These are phyloP conservation scores for Synanthedon andrenaeformis DNA, from an alignment of 2,888 invertebrate genomes.

Conservation along the genomic window DNA sequence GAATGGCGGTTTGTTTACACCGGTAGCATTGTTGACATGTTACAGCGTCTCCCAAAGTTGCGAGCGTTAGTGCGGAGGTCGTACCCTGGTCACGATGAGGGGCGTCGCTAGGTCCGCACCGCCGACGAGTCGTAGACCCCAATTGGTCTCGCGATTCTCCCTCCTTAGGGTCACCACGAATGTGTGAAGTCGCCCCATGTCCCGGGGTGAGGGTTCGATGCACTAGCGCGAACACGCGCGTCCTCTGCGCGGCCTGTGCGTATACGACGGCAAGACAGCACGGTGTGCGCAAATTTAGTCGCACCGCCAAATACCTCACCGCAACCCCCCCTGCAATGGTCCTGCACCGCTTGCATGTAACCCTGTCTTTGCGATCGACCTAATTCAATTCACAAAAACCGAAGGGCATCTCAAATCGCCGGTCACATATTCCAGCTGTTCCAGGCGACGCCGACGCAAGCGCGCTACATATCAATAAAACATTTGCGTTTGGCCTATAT, in stretches of 20 bases:
- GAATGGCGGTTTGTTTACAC: slow-evolving; percentile 44
- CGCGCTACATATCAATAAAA: slow-evolving; percentile 20
- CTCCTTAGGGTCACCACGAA: slow-evolving; percentile 80
- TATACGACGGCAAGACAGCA: slow-evolving; percentile 52
- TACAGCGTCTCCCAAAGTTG: slow-evolving; percentile 3
- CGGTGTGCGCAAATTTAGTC: slow-evolving; percentile 59
- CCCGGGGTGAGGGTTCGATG: slow-evolving; percentile 17
- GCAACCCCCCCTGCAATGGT: slow-evolving; percentile 23
- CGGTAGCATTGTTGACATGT: slow-evolving; percentile 20
- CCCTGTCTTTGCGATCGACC: slow-evolving; percentile 58
- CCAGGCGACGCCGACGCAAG: slow-evolving; percentile 6
- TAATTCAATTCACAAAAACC: slow-evolving; percentile 53
- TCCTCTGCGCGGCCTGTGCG: slow-evolving; percentile 34
- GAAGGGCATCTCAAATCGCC: slow-evolving; percentile 14
- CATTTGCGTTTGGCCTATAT: slow-evolving; percentile 20
- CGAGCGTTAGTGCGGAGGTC: slow-evolving; percentile 3
- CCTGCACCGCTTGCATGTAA: slow-evolving; percentile 35
- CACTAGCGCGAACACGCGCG: slow-evolving; percentile 39
- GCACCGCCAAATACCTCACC: slow-evolving; percentile 43
- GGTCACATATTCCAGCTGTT: slow-evolving; percentile 2
- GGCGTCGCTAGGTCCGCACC: slow-evolving; percentile 89
- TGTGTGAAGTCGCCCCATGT: slow-evolving; percentile 80
- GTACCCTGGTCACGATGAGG: slow-evolving; percentile 89
- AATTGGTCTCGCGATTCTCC: slow-evolving; percentile 77
- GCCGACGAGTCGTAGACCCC: slow-evolving; percentile 90